These are phyloP conservation scores for Brachyopa scutellaris DNA, from an alignment of 2,888 invertebrate genomes.

Conservation along the genomic window DNA sequence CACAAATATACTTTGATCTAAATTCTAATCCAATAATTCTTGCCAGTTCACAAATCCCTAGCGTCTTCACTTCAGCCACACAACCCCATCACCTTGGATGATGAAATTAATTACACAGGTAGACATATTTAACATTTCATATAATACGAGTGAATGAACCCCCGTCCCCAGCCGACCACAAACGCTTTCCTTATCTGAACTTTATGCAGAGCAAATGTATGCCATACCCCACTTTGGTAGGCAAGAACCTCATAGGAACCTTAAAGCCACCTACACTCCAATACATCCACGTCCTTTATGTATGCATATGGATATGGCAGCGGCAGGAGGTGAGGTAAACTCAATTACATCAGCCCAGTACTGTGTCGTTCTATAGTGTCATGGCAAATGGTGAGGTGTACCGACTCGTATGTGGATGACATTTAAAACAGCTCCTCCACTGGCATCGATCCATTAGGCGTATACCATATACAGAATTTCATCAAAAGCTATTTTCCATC, in stretches of 20 bases:
- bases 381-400: no score
- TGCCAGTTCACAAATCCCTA: constrained; percentile 29
- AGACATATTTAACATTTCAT: constrained; percentile 67
- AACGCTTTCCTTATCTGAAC: constrained; percentile 17
- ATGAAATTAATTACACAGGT: constrained; percentile 71
- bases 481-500: constrained; percentile 68
- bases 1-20: constrained; percentile 62
- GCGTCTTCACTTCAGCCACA: constrained; percentile 9
- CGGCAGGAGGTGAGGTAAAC: constrained; percentile 53
- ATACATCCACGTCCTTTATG: no score
- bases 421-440: constrained; percentile 18
- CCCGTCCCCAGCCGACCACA: constrained; percentile 13
- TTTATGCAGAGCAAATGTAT: constrained; percentile 53
- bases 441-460: constrained; percentile 50
- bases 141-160: constrained; percentile 56
- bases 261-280: constrained; percentile 9
- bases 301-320: constrained; percentile 45
- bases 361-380: background rate
- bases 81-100: constrained; percentile 1
- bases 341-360: constrained; percentile 59
- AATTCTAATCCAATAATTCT: constrained; percentile 70
- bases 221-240: constrained; percentile 5
- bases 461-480: constrained; percentile 48
- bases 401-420: constrained; percentile 40
- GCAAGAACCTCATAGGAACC: constrained; percentile 39